Conservation (phyloP, 1,140 invertebrate species). For the Glossosoma conforme region DNA sequence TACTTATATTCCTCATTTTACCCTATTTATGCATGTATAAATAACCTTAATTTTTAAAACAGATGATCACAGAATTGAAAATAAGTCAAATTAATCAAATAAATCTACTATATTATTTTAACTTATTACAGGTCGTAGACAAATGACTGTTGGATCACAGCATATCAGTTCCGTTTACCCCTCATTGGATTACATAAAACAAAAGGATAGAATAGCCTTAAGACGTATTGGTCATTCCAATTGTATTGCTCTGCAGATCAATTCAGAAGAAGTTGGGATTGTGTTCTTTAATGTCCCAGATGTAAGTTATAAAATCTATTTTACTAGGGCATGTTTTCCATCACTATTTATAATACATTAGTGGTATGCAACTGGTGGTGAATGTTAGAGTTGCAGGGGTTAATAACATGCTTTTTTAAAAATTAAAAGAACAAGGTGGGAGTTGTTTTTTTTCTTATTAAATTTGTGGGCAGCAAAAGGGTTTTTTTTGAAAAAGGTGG, state of each 20-base stretch:
- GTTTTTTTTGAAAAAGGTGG: too few species aligned
- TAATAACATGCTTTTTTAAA: neutral
- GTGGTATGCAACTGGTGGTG: neutral
- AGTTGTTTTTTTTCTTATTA: neutral
- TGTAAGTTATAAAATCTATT: conserved; percentile 37
- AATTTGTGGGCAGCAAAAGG: too few species aligned
- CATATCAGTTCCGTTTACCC: conserved; percentile 45
- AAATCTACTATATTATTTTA: conserved; percentile 11
- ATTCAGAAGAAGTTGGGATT: conserved; percentile 82
- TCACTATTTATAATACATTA: neutral
- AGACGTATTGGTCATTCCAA: conserved; percentile 35
- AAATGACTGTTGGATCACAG: conserved; percentile 7
- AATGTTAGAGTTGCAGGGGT: too few species aligned
- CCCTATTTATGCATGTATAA: neutral
- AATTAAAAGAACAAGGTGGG: neutral
- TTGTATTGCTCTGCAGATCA: conserved; percentile 50
- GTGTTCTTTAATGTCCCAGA: conserved; percentile 72
- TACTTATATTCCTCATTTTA: conserved; percentile 8
- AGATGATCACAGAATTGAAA: conserved; percentile 1
- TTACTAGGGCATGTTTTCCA: neutral
- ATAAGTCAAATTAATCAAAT: conserved; percentile 6
- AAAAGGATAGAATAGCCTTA: conserved; percentile 56
- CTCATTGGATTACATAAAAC: conserved; percentile 60
- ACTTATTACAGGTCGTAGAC: conserved; percentile 8
- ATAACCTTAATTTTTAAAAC: neutral